phyloP scores from a whole-genome alignment of 2,888 invertebrate genomes.

The Drosophila buzzatii region DNA sequence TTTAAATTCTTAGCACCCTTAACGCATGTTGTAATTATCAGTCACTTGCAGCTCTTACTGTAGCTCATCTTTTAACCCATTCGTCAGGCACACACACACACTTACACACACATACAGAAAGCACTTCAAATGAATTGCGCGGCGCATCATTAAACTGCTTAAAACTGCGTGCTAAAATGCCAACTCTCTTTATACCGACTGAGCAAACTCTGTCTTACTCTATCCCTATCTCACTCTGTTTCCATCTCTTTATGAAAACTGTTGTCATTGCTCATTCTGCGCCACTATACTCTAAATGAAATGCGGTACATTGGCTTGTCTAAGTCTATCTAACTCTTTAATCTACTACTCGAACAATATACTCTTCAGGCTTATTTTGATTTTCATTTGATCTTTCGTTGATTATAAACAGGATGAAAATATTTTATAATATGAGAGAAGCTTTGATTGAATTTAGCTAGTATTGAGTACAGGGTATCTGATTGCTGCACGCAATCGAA shows the following conservation, averaged over 20 bases:
- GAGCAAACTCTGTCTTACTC: neutral
- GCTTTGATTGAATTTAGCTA: neutral
- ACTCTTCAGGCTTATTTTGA: neutral
- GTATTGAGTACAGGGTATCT: neutral
- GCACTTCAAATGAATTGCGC: constrained; percentile 36
- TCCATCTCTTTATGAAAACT: constrained; percentile 10
- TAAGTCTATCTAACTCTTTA: neutral
- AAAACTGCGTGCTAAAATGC: constrained; percentile 59
- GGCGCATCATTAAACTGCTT: constrained; percentile 61
- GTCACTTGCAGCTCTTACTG: neutral
- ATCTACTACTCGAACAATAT: no score
- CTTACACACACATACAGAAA: neutral
- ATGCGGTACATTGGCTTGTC: neutral
- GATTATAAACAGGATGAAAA: neutral
- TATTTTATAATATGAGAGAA: neutral
- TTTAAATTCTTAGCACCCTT: neutral
- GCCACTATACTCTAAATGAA: constrained; percentile 37
- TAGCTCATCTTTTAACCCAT: neutral
- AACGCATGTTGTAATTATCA: neutral
- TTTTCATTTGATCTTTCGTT: no score
- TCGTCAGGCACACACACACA: neutral
- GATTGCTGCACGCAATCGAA: neutral
- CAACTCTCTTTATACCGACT: neutral
- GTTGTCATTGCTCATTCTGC: constrained; percentile 61
- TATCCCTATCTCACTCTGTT: neutral